Evolutionary conservation across 2,797 vertebrate species (phyloP).

Genomic region (Lacerta bilineata): DNA sequence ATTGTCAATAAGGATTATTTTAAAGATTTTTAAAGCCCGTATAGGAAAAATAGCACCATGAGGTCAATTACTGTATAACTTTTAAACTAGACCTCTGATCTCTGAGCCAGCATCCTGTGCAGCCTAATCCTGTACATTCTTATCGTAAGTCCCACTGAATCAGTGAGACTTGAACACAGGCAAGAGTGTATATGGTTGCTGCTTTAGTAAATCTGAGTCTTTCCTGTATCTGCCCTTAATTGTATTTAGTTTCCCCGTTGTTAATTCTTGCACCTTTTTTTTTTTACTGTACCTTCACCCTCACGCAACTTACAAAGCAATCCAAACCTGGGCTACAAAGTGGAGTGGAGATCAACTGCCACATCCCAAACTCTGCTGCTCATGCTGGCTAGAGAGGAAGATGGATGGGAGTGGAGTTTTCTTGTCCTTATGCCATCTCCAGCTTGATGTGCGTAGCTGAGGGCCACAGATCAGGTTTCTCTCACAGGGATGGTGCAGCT

Average conservation of each 20-base stretch:
- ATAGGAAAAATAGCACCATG: not conserved
- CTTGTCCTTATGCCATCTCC: too few relatives aligned
- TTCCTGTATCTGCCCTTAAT: not conserved
- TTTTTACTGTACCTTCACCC: too few relatives aligned
- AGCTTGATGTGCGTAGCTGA: too few relatives aligned
- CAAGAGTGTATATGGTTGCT: not conserved
- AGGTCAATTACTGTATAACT: not conserved
- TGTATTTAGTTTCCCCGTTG: not conserved
- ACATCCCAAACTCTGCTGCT: too few relatives aligned
- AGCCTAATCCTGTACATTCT: not conserved
- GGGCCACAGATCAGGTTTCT: too few relatives aligned
- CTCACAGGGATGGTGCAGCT: too few relatives aligned
- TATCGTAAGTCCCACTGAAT: not conserved
- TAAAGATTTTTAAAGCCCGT: not conserved
- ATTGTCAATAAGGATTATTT: not conserved
- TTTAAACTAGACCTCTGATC: not conserved
- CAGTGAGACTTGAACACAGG: not conserved
- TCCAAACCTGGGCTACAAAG: too few relatives aligned
- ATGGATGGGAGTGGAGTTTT: too few relatives aligned
- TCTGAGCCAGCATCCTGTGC: not conserved
- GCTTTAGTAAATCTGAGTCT: not conserved
- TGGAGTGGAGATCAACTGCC: too few relatives aligned
- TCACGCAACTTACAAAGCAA: too few relatives aligned
- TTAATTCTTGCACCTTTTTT: not conserved
- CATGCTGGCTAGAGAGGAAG: too few relatives aligned